A percentile compares a stretch with the other conserved stretches of the same genome.
These are phyloP conservation scores for Gastrophysa polygoni DNA, from an alignment of 2,888 invertebrate species.

Conservation along the genomic window DNA sequence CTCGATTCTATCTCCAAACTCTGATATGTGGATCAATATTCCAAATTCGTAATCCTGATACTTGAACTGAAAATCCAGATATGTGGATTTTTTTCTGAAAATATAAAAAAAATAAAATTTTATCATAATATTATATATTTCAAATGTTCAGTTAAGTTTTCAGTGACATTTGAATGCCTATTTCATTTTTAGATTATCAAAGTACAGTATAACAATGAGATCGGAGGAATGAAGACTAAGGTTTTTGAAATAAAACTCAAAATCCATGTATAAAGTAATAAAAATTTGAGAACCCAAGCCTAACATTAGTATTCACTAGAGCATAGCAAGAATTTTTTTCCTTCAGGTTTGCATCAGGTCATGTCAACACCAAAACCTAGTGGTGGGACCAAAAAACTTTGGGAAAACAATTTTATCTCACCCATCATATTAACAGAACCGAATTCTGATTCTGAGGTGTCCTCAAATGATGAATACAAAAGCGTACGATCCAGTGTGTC, in stretches of 20 bases:
- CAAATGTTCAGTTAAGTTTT: no score
- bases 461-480: constrained; percentile 51
- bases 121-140: no score
- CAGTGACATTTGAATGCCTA: no score
- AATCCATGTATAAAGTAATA: background rate
- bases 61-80: no score
- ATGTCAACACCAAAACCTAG: constrained; percentile 55
- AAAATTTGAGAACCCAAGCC: background rate
- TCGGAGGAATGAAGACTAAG: background rate
- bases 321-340: background rate
- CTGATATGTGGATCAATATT: no score
- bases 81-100: no score
- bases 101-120: no score
- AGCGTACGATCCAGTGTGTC: constrained; percentile 44
- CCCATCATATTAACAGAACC: constrained; percentile 48
- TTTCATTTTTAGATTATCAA: background rate
- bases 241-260: background rate
- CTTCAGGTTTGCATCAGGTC: constrained; percentile 50
- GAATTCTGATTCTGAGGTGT: constrained; percentile 53
- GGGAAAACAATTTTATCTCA: constrained; percentile 49
- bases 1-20: no score
- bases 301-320: no score
- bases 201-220: background rate
- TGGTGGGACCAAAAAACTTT: constrained; percentile 30
- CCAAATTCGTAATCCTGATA: no score